These are phyloP conservation scores for Euthynnus affinis DNA, from an alignment of 2,797 vertebrate species.

Conservation along the genomic window DNA sequence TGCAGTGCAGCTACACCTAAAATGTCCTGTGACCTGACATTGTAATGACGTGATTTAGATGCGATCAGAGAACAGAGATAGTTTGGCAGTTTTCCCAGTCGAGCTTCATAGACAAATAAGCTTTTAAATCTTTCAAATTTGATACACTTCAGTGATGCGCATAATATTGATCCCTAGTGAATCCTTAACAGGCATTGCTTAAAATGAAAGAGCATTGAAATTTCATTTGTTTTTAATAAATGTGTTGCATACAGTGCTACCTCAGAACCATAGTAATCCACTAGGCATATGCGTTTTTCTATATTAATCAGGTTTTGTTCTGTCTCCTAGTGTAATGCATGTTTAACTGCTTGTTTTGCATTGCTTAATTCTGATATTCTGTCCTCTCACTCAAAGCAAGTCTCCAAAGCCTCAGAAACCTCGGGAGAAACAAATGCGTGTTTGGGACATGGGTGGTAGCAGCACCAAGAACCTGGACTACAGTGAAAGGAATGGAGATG, in stretches of 20 bases:
- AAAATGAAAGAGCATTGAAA: not conserved
- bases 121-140: too few relatives aligned
- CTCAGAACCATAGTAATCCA: not conserved
- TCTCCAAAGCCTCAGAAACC: slow-evolving; percentile 92
- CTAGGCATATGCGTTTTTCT: not conserved
- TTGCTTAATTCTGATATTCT: not conserved
- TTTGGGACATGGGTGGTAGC: slow-evolving; percentile 89
- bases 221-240: not conserved
- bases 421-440: slow-evolving; percentile 90
- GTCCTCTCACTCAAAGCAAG: slow-evolving; percentile 78
- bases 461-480: slow-evolving; percentile 92
- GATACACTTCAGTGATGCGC: not conserved
- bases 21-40: too few relatives aligned
- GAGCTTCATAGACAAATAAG: too few relatives aligned
- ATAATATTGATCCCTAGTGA: not conserved
- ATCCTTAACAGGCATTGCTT: not conserved
- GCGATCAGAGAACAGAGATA: too few relatives aligned
- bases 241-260: not conserved
- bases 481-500: slow-evolving; percentile 87
- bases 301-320: not conserved
- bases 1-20: too few relatives aligned
- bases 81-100: too few relatives aligned
- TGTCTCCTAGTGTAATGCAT: not conserved
- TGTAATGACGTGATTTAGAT: too few relatives aligned
- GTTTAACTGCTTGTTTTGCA: not conserved